Conservation (phyloP, 2,797 vertebrate genomes). For the Philypnodon macrostomus region DNA sequence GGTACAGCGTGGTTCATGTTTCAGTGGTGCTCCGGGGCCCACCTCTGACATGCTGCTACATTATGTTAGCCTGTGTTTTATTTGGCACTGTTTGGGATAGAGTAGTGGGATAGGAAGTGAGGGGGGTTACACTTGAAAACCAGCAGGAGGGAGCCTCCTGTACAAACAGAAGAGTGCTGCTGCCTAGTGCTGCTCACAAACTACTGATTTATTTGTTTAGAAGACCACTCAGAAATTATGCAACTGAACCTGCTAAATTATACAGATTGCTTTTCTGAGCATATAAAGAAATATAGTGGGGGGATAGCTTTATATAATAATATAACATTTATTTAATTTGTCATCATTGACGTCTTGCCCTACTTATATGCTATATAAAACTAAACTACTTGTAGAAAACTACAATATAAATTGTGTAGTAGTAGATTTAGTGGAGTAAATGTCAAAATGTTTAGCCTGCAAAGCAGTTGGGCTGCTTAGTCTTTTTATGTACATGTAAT, state of each 20-base stretch:
- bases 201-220: slow-evolving; percentile 18
- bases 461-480: slow-evolving; percentile 25
- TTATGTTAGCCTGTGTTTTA: slow-evolving; percentile 72
- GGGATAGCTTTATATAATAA: no score
- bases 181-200: slow-evolving; percentile 41
- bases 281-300: no score
- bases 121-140: slow-evolving; percentile 38
- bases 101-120: slow-evolving; percentile 64
- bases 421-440: slow-evolving; percentile 42
- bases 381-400: no score
- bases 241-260: not conserved
- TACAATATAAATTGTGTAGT: no score
- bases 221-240: no score
- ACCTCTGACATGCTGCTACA: slow-evolving; percentile 68
- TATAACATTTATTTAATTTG: no score
- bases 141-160: slow-evolving; percentile 64
- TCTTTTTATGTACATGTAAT: slow-evolving; percentile 30
- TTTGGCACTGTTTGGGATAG: slow-evolving; percentile 71
- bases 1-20: slow-evolving; percentile 73
- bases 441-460: slow-evolving; percentile 51
- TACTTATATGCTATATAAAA: no score
- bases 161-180: slow-evolving; percentile 62
- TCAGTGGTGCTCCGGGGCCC: slow-evolving; percentile 67
- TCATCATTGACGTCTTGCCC: no score
- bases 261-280: no score